Conservation (phyloP, 2,797 vertebrate genomes). For the Sebastes flavidus region DNA sequence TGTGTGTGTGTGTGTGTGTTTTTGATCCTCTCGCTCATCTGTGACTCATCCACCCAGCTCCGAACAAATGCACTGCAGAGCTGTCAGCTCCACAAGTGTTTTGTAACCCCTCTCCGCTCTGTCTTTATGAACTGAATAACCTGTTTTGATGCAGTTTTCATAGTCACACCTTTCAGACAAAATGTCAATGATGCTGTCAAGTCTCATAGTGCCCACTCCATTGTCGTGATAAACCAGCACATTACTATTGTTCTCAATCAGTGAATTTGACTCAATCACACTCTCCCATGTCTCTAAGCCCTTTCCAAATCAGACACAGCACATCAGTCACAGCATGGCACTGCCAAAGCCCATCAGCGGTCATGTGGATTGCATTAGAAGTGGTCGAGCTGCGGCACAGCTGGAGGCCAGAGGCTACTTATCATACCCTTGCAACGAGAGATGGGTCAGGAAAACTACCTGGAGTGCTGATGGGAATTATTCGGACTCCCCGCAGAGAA, state of each 20-base stretch:
- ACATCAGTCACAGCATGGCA: constrained; percentile 52
- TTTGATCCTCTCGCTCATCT: constrained; percentile 21
- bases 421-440: constrained; percentile 56
- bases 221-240: constrained; percentile 2
- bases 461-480: constrained; percentile 30
- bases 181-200: not conserved
- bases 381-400: constrained; percentile 23
- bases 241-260: constrained; percentile 24
- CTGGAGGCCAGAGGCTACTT: constrained; percentile 51
- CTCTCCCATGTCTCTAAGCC: not conserved
- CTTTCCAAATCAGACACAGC: constrained; percentile 34
- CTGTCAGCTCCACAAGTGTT: constrained; percentile 6
- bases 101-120: not conserved
- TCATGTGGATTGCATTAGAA: constrained; percentile 69
- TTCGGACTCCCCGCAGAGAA: constrained; percentile 31
- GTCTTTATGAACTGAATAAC: too few species aligned
- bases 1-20: not conserved
- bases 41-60: constrained; percentile 45
- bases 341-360: constrained; percentile 31
- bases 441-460: constrained; percentile 55
- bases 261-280: constrained; percentile 40
- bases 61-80: constrained; percentile 19
- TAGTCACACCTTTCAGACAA: not conserved
- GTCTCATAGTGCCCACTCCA: not conserved
- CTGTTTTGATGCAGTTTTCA: not conserved